Evolutionary conservation across 2,888 invertebrate species (phyloP).

Genomic region (Cerastoderma edule): DNA sequence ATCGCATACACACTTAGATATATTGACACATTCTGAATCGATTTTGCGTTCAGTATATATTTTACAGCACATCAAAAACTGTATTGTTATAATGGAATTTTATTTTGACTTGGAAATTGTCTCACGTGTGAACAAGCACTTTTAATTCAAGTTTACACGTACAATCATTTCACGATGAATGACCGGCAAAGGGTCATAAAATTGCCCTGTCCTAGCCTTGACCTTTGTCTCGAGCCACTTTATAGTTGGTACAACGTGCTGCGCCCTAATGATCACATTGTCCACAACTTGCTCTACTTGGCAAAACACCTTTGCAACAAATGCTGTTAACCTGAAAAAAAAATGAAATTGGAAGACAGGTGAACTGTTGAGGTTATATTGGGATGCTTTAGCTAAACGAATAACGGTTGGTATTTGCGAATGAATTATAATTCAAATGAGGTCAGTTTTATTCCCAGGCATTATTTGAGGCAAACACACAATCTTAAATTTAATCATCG

Average conservation of each 20-base stretch:
- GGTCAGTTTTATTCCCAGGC: not conserved
- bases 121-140: too few relatives aligned
- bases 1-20: too few relatives aligned
- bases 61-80: too few relatives aligned
- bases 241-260: constrained; percentile 27
- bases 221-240: constrained; percentile 21
- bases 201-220: constrained; percentile 18
- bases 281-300: constrained; percentile 48
- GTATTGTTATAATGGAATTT: too few relatives aligned
- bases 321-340: constrained; percentile 49
- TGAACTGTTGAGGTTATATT: too few relatives aligned
- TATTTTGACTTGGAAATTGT: too few relatives aligned
- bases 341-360: too few relatives aligned
- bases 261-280: constrained; percentile 20
- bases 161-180: constrained; percentile 45
- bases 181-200: constrained; percentile 27
- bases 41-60: too few relatives aligned
- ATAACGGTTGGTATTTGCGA: not conserved
- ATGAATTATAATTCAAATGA: not conserved
- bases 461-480: not conserved
- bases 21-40: too few relatives aligned
- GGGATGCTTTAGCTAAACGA: too few relatives aligned
- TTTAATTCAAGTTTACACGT: too few relatives aligned
- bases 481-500: not conserved
- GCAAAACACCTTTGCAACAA: constrained; percentile 57